A percentile compares a stretch with the other conserved stretches of the same genome.
Conservation (phyloP, 2,888 invertebrate species). For the Acronicta leporina region DNA sequence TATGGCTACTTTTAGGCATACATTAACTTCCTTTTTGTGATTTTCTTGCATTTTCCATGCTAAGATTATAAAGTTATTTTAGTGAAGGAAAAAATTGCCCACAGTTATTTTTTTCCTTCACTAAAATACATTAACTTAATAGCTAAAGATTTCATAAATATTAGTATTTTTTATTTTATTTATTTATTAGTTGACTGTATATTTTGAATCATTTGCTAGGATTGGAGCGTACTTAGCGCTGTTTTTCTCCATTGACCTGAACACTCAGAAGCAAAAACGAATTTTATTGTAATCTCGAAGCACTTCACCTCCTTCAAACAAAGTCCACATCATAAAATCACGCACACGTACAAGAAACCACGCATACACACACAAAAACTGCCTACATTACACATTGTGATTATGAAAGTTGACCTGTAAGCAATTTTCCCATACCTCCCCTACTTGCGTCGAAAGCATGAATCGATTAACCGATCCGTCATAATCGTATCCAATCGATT, state of each 20-base stretch:
- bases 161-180: no score
- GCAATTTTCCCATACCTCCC: slow-evolving; percentile 77
- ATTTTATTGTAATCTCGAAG: slow-evolving; percentile 21
- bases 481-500: slow-evolving; percentile 71
- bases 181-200: no score
- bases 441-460: slow-evolving; percentile 65
- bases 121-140: background rate
- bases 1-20: background rate
- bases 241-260: background rate
- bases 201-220: no score
- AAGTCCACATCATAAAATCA: slow-evolving; percentile 30
- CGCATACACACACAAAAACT: slow-evolving; percentile 41
- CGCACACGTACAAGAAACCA: slow-evolving; percentile 22
- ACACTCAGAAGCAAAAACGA: slow-evolving; percentile 1
- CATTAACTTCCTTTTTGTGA: no score
- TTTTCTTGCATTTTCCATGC: no score
- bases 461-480: slow-evolving; percentile 75
- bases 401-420: slow-evolving; percentile 79
- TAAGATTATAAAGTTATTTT: no score
- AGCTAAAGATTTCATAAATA: no score
- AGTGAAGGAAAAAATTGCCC: no score
- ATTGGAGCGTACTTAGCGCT: no score
- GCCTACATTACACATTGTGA: slow-evolving; percentile 47
- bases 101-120: no score
- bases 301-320: slow-evolving; percentile 23